A percentile compares a stretch with the other conserved stretches of the same genome.
Evolutionary conservation across 2,888 invertebrate genomes (phyloP).

Genomic region (Platycheirus albimanus): DNA sequence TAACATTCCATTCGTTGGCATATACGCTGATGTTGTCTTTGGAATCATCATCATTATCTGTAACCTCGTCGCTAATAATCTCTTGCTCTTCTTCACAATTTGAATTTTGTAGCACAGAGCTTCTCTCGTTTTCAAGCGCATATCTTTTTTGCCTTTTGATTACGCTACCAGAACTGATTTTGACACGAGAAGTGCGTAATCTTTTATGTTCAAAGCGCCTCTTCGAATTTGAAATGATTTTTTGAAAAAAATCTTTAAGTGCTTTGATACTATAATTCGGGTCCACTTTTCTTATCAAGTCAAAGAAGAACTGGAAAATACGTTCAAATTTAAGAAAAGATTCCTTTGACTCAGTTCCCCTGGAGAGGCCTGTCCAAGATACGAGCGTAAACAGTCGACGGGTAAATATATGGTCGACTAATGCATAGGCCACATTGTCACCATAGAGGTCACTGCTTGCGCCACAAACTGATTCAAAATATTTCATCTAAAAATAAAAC

Average conservation of each 20-base stretch:
- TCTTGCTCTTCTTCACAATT: background rate
- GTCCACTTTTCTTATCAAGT: constrained; percentile 11
- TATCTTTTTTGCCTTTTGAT: background rate
- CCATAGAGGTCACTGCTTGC: constrained; percentile 1
- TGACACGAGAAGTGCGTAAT: constrained; percentile 9
- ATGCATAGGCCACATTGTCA: constrained; percentile 27
- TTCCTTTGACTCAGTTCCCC: constrained; percentile 31
- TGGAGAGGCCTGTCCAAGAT: constrained; percentile 15
- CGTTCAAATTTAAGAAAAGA: constrained; percentile 9
- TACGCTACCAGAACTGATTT: background rate
- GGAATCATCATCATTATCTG: constrained; percentile 16
- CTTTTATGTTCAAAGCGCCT: constrained; percentile 13
- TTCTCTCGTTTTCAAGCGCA: background rate
- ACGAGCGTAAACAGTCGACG: constrained; percentile 20
- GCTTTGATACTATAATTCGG: background rate
- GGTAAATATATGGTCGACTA: constrained; percentile 16
- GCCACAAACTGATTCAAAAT: constrained; percentile 20
- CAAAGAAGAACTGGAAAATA: constrained; percentile 28
- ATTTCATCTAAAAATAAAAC: constrained; percentile 6
- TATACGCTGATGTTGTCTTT: constrained; percentile 1
- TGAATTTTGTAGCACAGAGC: background rate
- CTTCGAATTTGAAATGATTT: constrained; percentile 22
- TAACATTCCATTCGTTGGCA: constrained; percentile 8
- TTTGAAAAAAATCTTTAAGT: constrained; percentile 27
- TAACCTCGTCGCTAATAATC: background rate